Conservation (phyloP, 1,140 invertebrate genomes). For the Ladona fulva region DNA sequence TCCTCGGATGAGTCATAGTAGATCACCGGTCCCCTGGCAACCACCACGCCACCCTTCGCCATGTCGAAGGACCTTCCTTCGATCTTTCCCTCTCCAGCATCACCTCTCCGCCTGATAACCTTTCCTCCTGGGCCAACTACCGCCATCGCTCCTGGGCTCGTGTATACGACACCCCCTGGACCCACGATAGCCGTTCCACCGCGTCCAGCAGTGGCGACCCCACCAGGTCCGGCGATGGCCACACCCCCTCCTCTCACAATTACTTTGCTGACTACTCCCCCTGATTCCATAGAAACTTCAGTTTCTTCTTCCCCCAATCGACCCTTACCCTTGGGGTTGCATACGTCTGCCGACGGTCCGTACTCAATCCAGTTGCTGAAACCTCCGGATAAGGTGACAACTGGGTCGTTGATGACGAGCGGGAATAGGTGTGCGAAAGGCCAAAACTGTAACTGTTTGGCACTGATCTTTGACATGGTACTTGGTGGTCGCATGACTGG, state of each 20-base stretch:
- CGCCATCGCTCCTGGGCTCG: constrained; percentile 54
- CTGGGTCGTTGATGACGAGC: not conserved
- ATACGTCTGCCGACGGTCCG: constrained; percentile 43
- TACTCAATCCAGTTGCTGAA: constrained; percentile 45
- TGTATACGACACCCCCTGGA: constrained; percentile 58
- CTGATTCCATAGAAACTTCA: constrained; percentile 19
- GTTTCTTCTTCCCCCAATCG: constrained; percentile 11
- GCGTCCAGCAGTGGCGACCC: constrained; percentile 58
- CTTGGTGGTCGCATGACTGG: not conserved
- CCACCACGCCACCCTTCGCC: constrained; percentile 47
- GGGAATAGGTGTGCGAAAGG: not conserved
- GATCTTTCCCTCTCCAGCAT: constrained; percentile 29
- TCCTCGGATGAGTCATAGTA: constrained; percentile 44
- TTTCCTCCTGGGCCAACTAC: constrained; percentile 53
- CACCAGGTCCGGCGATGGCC: constrained; percentile 62
- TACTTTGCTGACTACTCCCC: constrained; percentile 43
- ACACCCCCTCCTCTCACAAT: constrained; percentile 59
- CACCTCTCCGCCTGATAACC: constrained; percentile 27
- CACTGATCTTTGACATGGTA: too few species aligned
- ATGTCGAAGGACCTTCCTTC: constrained; percentile 23
- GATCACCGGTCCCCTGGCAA: constrained; percentile 57
- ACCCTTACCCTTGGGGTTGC: constrained; percentile 29
- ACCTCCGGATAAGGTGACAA: not conserved
- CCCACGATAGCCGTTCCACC: constrained; percentile 65
- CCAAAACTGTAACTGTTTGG: not conserved